phyloP scores from a whole-genome alignment of 2,888 invertebrate genomes.

The Orthosia cruda region DNA sequence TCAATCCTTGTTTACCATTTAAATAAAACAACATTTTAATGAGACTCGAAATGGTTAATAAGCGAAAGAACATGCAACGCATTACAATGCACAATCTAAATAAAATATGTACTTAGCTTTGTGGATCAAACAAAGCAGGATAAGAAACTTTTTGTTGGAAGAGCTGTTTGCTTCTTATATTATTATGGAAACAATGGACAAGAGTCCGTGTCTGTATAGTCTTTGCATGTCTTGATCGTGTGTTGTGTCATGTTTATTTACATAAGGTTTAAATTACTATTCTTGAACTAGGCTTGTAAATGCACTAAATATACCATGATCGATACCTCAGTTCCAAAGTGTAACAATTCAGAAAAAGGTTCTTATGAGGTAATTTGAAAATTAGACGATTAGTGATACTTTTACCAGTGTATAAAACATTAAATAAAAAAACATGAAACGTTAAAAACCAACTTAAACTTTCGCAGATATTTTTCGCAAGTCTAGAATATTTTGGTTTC shows the following conservation, averaged over 20 bases:
- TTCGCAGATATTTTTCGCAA: no score
- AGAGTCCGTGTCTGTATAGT: not conserved
- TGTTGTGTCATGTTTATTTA: not conserved
- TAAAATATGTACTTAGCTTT: constrained; percentile 25
- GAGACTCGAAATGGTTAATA: not conserved
- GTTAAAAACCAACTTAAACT: no score
- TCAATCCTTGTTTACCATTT: not conserved
- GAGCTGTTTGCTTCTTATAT: not conserved
- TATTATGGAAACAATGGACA: not conserved
- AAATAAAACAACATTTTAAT: constrained; percentile 21
- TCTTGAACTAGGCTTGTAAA: not conserved
- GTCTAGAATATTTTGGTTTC: no score
- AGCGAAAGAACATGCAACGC: constrained; percentile 32
- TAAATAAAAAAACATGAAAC: no score
- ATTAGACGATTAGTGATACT: no score
- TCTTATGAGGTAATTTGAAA: no score
- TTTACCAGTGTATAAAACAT: no score
- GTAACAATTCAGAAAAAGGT: no score
- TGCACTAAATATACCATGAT: no score
- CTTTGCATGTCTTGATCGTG: not conserved
- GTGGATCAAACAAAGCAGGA: constrained; percentile 17
- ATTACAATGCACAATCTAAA: constrained; percentile 31
- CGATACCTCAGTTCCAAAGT: no score
- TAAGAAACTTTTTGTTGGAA: constrained; percentile 1
- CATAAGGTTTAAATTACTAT: not conserved